phyloP scores from a whole-genome alignment of 2,888 invertebrate genomes.

The Phytoseiulus persimilis region DNA sequence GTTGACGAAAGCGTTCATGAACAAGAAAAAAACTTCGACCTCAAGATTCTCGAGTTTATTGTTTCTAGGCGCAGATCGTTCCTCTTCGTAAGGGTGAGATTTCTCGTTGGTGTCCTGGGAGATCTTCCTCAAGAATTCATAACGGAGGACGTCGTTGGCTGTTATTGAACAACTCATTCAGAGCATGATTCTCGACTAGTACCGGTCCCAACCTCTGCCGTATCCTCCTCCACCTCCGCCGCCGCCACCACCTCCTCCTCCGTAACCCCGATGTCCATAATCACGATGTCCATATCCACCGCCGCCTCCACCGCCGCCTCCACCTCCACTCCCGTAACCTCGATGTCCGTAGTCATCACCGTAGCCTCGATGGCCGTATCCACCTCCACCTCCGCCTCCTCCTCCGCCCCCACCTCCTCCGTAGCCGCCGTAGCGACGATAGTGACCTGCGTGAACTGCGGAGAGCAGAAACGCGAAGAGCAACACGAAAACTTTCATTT shows the following conservation, averaged over 20 bases:
- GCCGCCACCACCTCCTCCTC: not conserved
- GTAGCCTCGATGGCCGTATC: not conserved
- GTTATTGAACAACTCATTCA: no score
- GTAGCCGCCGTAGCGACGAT: not conserved
- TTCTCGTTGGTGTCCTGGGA: no score
- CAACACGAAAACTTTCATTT: not conserved
- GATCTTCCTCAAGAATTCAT: no score
- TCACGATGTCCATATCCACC: not conserved
- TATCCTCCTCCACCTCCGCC: not conserved
- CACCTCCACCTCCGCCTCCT: not conserved
- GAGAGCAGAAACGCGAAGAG: not conserved
- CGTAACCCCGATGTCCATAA: not conserved
- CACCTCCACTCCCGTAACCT: not conserved
- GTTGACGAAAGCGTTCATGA: no score
- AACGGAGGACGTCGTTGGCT: no score
- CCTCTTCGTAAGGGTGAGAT: no score
- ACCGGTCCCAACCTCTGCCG: not conserved
- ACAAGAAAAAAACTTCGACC: no score
- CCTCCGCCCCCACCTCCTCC: not conserved
- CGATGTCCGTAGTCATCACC: not conserved
- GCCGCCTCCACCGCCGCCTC: not conserved
- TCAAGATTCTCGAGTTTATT: no score
- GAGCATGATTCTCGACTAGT: not conserved
- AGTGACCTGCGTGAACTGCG: not conserved
- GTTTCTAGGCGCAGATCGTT: no score